A percentile compares a stretch with the other conserved stretches of the same genome.
These are phyloP conservation scores for Zonitis immaculata DNA, from an alignment of 2,888 invertebrate genomes.

Conservation along the genomic window DNA sequence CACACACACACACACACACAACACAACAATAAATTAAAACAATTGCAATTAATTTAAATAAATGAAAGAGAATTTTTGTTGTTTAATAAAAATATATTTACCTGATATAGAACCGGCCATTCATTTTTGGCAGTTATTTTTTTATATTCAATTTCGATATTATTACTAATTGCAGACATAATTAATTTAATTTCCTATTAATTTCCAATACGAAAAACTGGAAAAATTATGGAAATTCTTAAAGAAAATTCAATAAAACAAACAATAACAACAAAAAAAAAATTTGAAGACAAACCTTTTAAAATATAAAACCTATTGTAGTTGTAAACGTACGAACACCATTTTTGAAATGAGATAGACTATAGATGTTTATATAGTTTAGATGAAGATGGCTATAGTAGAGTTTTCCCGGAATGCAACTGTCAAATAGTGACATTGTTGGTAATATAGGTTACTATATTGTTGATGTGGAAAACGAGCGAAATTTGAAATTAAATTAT, in stretches of 20 bases:
- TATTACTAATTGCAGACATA: slow-evolving; percentile 46
- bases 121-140: slow-evolving; percentile 65
- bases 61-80: not conserved
- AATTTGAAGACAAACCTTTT: slow-evolving; percentile 14
- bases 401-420: slow-evolving; percentile 13
- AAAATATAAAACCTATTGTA: slow-evolving; percentile 15
- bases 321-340: slow-evolving; percentile 33
- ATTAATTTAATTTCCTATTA: slow-evolving; percentile 20
- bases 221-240: slow-evolving; percentile 15
- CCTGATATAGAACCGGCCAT: slow-evolving; percentile 71
- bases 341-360: slow-evolving; percentile 38
- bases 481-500: not conserved
- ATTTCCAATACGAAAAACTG: slow-evolving; percentile 5
- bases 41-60: not conserved
- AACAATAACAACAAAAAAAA: slow-evolving; percentile 13
- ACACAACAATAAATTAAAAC: not conserved
- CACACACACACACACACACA: not conserved
- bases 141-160: slow-evolving; percentile 68
- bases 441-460: not conserved
- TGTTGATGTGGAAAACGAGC: not conserved
- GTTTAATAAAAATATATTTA: slow-evolving; percentile 40
- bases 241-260: too few species aligned
- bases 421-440: slow-evolving; percentile 14
- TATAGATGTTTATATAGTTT: not conserved
- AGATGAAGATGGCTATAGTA: slow-evolving; percentile 4